These are phyloP conservation scores for Autographa pulchrina DNA, from an alignment of 2,888 invertebrate species.

Conservation along the genomic window DNA sequence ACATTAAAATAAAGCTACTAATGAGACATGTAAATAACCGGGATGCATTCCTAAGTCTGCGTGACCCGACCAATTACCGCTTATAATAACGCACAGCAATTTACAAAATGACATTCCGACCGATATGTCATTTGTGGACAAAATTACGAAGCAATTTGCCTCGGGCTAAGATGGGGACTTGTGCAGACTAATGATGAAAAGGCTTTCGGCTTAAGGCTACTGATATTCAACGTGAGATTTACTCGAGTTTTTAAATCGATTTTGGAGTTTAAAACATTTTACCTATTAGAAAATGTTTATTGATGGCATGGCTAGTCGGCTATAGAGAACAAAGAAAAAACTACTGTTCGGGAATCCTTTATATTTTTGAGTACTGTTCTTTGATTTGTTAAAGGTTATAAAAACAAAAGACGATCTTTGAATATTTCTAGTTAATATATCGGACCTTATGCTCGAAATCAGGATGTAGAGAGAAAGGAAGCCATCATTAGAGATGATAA, in stretches of 20 bases:
- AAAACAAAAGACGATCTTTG: too few relatives aligned
- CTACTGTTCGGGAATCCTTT: too few relatives aligned
- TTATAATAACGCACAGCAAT: slow-evolving; percentile 74
- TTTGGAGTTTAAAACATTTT: neutral
- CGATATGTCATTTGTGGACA: slow-evolving; percentile 80
- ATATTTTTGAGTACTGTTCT: too few relatives aligned
- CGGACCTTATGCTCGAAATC: too few relatives aligned
- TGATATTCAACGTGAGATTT: slow-evolving; percentile 25
- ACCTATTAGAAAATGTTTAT: neutral
- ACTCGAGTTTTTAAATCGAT: neutral
- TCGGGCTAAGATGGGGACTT: slow-evolving; percentile 59
- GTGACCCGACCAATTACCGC: slow-evolving; percentile 78
- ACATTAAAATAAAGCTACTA: slow-evolving; percentile 30
- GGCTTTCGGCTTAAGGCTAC: slow-evolving; percentile 49
- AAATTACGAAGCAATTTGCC: slow-evolving; percentile 78
- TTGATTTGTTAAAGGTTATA: too few relatives aligned
- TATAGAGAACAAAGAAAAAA: too few relatives aligned
- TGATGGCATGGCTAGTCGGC: neutral
- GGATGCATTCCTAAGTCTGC: slow-evolving; percentile 75
- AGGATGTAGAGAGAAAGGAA: too few relatives aligned
- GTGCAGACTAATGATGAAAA: slow-evolving; percentile 54
- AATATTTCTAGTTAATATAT: too few relatives aligned
- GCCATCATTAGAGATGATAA: too few relatives aligned
- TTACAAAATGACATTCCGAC: slow-evolving; percentile 84
- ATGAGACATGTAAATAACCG: slow-evolving; percentile 54